Conservation (phyloP, 1,140 invertebrate genomes). For the Gryllus bimaculatus region DNA sequence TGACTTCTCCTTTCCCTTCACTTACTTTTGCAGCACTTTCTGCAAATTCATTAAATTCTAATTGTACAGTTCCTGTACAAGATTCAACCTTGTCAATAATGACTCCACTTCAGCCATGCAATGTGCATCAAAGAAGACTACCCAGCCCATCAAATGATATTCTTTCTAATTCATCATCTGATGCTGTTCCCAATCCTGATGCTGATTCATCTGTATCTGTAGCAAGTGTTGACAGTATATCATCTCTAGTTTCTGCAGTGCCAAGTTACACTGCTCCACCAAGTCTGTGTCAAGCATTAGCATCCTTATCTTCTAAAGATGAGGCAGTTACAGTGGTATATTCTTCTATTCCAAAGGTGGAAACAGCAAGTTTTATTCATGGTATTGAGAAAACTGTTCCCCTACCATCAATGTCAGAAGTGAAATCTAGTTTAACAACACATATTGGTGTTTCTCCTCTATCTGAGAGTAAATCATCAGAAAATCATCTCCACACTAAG, state of each 20-base stretch:
- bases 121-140: neutral
- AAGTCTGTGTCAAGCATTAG: neutral
- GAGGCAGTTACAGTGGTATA: slow-evolving; percentile 16
- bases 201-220: neutral
- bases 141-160: neutral
- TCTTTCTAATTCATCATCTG: neutral
- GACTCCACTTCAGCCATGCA: neutral
- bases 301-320: slow-evolving; percentile 10
- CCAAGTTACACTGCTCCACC: neutral
- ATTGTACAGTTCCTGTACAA: neutral
- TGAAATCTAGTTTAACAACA: neutral
- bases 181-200: neutral
- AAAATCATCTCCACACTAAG: neutral
- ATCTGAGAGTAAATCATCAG: neutral
- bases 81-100: neutral
- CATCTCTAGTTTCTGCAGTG: neutral
- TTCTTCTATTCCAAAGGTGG: slow-evolving; percentile 13
- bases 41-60: neutral
- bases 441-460: neutral
- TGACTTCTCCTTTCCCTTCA: neutral
- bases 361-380: slow-evolving; percentile 10
- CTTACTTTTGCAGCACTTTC: neutral
- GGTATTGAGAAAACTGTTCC: slow-evolving; percentile 2
- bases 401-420: slow-evolving; percentile 12
- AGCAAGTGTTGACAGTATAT: neutral